These are phyloP conservation scores for Pecten maximus DNA, from an alignment of 2,888 invertebrate genomes.

Conservation along the genomic window DNA sequence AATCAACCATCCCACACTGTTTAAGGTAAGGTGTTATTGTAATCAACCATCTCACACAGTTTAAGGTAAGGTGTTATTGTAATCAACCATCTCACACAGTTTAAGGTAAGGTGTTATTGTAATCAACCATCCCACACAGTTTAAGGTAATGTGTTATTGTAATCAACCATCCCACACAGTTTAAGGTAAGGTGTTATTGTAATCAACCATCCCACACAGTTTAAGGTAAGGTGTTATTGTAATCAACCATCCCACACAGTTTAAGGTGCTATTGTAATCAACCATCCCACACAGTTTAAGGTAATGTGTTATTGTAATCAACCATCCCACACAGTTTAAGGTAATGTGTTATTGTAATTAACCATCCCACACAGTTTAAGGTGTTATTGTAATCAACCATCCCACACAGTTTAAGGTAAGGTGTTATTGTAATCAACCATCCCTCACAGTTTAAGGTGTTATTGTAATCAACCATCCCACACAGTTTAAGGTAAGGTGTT, in stretches of 20 bases:
- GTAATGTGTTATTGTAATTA: neutral
- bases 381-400: slow-evolving; percentile 86
- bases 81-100: neutral
- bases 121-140: neutral
- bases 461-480: neutral
- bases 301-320: slow-evolving; percentile 83
- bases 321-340: neutral
- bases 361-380: neutral
- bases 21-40: neutral
- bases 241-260: neutral
- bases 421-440: neutral
- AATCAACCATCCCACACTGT: neutral
- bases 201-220: neutral
- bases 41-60: slow-evolving; percentile 95
- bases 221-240: neutral
- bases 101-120: neutral
- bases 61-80: slow-evolving; percentile 87
- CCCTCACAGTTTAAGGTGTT: neutral
- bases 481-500: neutral
- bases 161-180: slow-evolving; percentile 95
- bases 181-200: slow-evolving; percentile 87
- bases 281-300: slow-evolving; percentile 95
- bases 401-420: slow-evolving; percentile 95
- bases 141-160: neutral
- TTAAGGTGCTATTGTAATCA: slow-evolving; percentile 83